These are phyloP conservation scores for Pangasius djambal DNA, from an alignment of 2,797 vertebrate genomes.

Conservation along the genomic window DNA sequence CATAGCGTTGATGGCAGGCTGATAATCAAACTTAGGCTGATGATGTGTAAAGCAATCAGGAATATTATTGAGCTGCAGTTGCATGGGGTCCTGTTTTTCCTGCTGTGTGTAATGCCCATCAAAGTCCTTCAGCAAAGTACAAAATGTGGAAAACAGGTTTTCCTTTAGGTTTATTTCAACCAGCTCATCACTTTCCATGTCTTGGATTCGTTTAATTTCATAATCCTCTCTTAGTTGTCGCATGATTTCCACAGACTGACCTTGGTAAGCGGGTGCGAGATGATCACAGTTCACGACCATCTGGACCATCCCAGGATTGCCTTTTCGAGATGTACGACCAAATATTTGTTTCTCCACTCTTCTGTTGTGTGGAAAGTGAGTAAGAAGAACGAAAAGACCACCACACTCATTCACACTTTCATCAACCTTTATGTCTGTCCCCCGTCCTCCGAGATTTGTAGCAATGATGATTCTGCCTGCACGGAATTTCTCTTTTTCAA, in stretches of 20 bases:
- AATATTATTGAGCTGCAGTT: neutral
- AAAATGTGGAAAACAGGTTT: constrained; percentile 31
- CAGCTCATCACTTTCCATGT: constrained; percentile 54
- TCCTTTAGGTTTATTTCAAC: constrained; percentile 50
- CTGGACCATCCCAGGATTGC: constrained; percentile 57
- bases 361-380: constrained; percentile 56
- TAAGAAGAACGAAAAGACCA: constrained; percentile 55
- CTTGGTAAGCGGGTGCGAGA: constrained; percentile 39
- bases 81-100: constrained; percentile 7
- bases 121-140: constrained; percentile 28
- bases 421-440: constrained; percentile 55
- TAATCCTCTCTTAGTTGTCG: constrained; percentile 48
- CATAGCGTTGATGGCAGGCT: constrained; percentile 52
- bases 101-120: constrained; percentile 18
- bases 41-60: neutral
- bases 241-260: constrained; percentile 51
- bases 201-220: constrained; percentile 39
- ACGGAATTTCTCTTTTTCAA: constrained; percentile 44
- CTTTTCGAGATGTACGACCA: constrained; percentile 58
- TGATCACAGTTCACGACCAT: constrained; percentile 52
- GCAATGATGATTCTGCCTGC: constrained; percentile 54
- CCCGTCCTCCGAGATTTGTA: constrained; percentile 56
- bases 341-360: constrained; percentile 63
- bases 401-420: constrained; percentile 48
- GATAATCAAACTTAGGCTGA: constrained; percentile 38